Base-by-base conservation (phyloP, 2,113 vertebrate species). In the Toxostoma redivivum region DNA sequence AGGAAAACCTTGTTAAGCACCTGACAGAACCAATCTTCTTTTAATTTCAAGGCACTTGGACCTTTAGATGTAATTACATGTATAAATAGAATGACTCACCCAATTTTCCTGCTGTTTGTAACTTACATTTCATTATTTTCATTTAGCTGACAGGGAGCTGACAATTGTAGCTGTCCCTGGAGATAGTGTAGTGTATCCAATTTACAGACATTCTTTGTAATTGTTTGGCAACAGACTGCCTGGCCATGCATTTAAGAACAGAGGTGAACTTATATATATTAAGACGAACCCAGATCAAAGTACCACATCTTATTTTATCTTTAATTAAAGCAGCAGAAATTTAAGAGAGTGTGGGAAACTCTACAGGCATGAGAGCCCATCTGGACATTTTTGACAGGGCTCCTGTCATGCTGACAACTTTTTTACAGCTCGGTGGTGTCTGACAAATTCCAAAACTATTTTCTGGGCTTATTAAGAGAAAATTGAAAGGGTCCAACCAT, bases 121-220 rank as follows among this genome's bases (percentile, higher is more conserved):
- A 76, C 60, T 94, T 86, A 80, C 61, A 81, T 97, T 97, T 95
- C 56, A 79, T 90, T 96, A 87, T 91, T 94, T 96, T 81, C 86
- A 79, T 92, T 95, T 80, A 91, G 60, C 65, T 93, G 79, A 94
- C 87, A 91, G 65, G 78, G 86, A 95, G 73, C 77, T 94, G 84
- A 93, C 93, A 96, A 88, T 66, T 78, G 90, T 61, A 86, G 83
- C 70, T 7, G 5, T 93, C 92, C 83, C 94, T 83, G 56, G 88
- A 94, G 86, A 92, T 8, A 66, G 16, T 5, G 24, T 22, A 94
- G 85, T 87, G 83, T 91, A 88, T 81, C 53, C 89, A 92, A 91
- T 96, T 96, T 90, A 47, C 58, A 93, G 80, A 57, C 50, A 25
- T 57, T 66, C 42, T n/a, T 95, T 90, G 76, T 71, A 78, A 58